A percentile compares a stretch with the other conserved stretches of the same genome.
Evolutionary conservation across 2,113 vertebrate species (phyloP).

Genomic region (Campylomormyrus tamandua): DNA sequence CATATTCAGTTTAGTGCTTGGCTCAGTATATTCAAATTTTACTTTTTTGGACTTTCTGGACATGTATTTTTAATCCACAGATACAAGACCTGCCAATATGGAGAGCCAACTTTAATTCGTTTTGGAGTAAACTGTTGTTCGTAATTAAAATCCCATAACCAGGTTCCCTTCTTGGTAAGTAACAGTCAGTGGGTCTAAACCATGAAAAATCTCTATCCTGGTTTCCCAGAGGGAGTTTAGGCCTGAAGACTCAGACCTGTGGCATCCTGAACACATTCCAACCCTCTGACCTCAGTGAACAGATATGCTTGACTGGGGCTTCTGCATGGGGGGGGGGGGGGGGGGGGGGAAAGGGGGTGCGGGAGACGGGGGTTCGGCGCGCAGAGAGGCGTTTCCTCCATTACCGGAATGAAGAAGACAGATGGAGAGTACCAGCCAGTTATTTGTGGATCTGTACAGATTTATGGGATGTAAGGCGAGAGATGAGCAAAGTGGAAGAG

Average conservation of each 20-base stretch:
- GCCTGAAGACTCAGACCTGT: background rate
- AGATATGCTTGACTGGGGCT: background rate
- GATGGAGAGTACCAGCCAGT: constrained; percentile 62
- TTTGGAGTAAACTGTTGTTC: background rate
- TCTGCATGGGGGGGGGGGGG: too few species aligned
- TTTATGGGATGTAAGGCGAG: constrained; percentile 56
- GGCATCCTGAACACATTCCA: background rate
- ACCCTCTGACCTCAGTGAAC: background rate
- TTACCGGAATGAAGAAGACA: constrained; percentile 61
- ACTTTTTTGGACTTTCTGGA: too few species aligned
- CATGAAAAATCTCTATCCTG: background rate
- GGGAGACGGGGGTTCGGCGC: constrained; percentile 14
- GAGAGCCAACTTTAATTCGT: too few species aligned
- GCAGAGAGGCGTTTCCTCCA: constrained; percentile 55
- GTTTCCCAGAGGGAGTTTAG: background rate
- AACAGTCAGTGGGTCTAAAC: background rate
- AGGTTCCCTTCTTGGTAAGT: background rate
- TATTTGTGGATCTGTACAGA: constrained; percentile 66
- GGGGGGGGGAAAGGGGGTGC: constrained; percentile 20
- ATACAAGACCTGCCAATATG: background rate
- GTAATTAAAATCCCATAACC: background rate
- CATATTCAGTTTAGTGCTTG: background rate
- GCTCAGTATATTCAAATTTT: background rate
- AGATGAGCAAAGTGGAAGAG: constrained; percentile 37
- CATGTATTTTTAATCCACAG: background rate